A percentile compares a stretch with the other conserved stretches of the same genome.
These are phyloP conservation scores for Laspeyria flexula DNA, from an alignment of 2,888 invertebrate species.

Conservation along the genomic window DNA sequence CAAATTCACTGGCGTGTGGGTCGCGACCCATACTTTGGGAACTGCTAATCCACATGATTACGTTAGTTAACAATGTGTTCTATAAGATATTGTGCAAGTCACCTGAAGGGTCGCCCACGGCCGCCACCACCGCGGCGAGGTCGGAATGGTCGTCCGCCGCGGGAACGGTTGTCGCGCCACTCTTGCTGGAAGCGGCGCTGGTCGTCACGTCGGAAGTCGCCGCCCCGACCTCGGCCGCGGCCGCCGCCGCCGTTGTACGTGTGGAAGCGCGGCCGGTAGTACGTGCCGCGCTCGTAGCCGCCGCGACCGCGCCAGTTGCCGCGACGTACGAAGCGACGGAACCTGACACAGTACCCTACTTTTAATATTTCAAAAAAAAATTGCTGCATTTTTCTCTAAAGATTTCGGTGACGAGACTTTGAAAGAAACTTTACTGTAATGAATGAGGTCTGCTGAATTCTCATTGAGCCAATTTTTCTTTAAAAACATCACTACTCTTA, in stretches of 20 bases:
- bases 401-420: too few species aligned
- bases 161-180: conserved; percentile 67
- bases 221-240: conserved; percentile 78
- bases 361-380: too few species aligned
- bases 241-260: conserved; percentile 87
- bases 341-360: conserved; percentile 41
- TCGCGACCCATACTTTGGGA: too few species aligned
- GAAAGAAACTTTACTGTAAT: too few species aligned
- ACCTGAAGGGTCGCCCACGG: conserved; percentile 80
- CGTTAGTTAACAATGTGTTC: too few species aligned
- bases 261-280: conserved; percentile 92
- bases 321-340: conserved; percentile 77
- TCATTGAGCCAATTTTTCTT: too few species aligned
- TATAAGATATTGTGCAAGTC: too few species aligned
- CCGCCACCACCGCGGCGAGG: conserved; percentile 74
- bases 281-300: conserved; percentile 90
- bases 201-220: conserved; percentile 75
- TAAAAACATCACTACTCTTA: too few species aligned
- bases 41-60: too few species aligned
- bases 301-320: conserved; percentile 85
- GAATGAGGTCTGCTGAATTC: too few species aligned
- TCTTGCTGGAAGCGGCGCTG: conserved; percentile 66
- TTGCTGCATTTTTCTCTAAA: too few species aligned
- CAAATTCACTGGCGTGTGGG: too few species aligned
- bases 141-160: conserved; percentile 75